A percentile compares a stretch with the other conserved stretches of the same genome.
Evolutionary conservation across 2,797 vertebrate species (phyloP).

Genomic region (Platyrinchus mystaceus): DNA sequence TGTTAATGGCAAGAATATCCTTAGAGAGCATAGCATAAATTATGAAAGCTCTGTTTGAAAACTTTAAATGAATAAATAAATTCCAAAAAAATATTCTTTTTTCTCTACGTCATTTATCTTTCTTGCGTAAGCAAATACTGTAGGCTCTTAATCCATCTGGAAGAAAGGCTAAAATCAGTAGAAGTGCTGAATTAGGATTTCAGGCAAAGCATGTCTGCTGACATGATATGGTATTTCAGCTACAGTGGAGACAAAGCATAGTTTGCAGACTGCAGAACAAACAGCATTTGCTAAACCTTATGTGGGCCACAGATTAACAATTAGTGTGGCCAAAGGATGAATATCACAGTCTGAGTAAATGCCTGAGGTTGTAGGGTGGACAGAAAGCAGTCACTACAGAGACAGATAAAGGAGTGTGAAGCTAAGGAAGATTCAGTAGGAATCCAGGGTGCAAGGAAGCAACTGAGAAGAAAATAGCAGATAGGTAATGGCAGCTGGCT

Average conservation of each 20-base stretch:
- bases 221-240: background rate
- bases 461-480: background rate
- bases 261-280: background rate
- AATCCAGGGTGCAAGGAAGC: background rate
- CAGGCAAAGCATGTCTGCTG: background rate
- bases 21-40: background rate
- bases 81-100: background rate
- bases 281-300: background rate
- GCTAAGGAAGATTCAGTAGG: background rate
- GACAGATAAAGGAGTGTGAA: background rate
- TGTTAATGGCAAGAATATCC: background rate
- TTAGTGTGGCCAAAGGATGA: background rate
- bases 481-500: background rate
- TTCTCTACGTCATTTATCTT: background rate
- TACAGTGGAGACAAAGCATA: background rate
- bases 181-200: background rate
- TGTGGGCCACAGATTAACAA: background rate
- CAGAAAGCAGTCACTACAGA: background rate
- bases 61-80: background rate
- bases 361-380: background rate
- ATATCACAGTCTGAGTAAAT: background rate
- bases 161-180: background rate
- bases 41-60: background rate
- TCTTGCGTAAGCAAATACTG: background rate
- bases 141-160: background rate